Percentiles rank a stretch among this genome's conserved stretches.
Evolutionary conservation across 2,888 invertebrate genomes (phyloP).

Genomic region (Melipona bicolor): DNA sequence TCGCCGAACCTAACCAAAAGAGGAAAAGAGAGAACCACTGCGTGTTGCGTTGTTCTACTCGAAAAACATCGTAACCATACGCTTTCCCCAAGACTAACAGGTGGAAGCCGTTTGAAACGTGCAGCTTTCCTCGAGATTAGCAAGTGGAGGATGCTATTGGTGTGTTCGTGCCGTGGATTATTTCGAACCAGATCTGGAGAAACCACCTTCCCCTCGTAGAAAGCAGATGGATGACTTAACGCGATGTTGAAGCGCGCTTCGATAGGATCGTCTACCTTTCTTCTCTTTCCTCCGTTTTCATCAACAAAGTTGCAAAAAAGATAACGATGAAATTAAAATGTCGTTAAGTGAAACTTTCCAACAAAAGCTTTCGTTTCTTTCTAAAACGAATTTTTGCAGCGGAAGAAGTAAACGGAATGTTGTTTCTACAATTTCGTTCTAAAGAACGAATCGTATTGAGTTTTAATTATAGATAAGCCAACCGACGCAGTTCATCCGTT

Average conservation of each 20-base stretch:
- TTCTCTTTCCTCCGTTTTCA: not conserved
- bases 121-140: constrained; percentile 71
- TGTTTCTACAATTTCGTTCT: not conserved
- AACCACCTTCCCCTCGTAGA: constrained; percentile 28
- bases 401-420: not conserved
- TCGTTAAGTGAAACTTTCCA: not conserved
- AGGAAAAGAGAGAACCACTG: constrained; percentile 44
- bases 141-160: constrained; percentile 66
- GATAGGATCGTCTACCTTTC: constrained; percentile 15
- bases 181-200: constrained; percentile 48
- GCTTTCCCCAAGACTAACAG: constrained; percentile 72
- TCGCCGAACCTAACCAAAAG: not conserved
- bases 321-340: not conserved
- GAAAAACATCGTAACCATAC: constrained; percentile 64
- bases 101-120: constrained; percentile 67
- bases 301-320: not conserved
- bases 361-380: not conserved
- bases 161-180: constrained; percentile 55
- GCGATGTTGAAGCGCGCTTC: constrained; percentile 31
- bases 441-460: not conserved
- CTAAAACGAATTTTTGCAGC: not conserved
- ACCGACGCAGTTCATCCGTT: not conserved
- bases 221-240: constrained; percentile 59
- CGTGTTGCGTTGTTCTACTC: constrained; percentile 60
- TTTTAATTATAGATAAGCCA: constrained; percentile 1